Base-by-base conservation (phyloP, 2,113 vertebrate species). In the Onychorhynchus coronatus region DNA sequence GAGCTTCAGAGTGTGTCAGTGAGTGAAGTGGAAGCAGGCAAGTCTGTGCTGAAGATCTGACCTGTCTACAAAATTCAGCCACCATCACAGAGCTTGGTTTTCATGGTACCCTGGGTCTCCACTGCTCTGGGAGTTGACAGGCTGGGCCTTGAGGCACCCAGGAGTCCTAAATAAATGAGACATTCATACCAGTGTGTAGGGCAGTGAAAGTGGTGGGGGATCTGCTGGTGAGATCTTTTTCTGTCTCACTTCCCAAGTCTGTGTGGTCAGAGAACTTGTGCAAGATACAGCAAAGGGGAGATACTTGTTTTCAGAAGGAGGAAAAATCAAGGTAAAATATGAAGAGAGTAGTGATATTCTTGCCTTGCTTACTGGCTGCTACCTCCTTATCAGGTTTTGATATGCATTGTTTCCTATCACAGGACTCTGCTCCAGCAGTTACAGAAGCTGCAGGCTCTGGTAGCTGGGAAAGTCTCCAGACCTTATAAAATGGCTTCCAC, bases 391-490 rank as follows among this genome's bases (percentile, higher is more conserved):
- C 53, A 58, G 75, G 53, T 81, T 95, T 77, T 91, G 35, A 71
- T 84, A 81, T 85, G 76, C 11, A 5, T 96, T 91, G 61, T 91
- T 95, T 91, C 44, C 94, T 86, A 30, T 91, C 83, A 55, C 92
- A 99, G 99, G 97, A 98, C 98, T 96, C 98, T 99, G 76, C 98
- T 99, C 35, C 99, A 99, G 97, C 99, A 99, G 96, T 97, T 99
- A 94, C 99, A 99, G 98, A 99, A 99, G 87, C 98, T 99, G 72
- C 99, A 99, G 97, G 96, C 98, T 82, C 93, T 99, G 93, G 99
- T 99, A 81, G 98, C 98, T 89, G 98, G 97, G 88, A 99, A 99
- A 97, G 98, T 99, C 93, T 98, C 98, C 93, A 98, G 98, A 80
- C 98, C 98, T 77, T 99, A 98, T 97, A 99, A 99, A 97, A 98